Conservation (phyloP, 2,113 vertebrate genomes). For the Tympanuchus pallidicinctus region DNA sequence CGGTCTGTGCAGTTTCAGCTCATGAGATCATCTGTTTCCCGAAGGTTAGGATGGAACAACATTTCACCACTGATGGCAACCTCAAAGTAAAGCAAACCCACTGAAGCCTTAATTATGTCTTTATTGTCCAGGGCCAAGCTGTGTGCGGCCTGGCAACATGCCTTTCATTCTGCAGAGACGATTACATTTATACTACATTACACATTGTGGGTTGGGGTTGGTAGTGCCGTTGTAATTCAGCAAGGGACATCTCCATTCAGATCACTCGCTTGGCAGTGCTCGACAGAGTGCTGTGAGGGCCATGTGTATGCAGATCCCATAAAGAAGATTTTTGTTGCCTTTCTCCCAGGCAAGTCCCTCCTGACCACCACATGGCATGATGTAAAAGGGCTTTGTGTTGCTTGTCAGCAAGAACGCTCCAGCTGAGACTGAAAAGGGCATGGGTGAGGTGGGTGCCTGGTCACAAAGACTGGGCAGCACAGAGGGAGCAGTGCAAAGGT, state of each 20-base stretch:
- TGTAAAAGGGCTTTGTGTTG: conserved; percentile 45
- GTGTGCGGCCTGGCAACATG: conserved; percentile 29
- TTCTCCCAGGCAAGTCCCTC: conserved; percentile 9
- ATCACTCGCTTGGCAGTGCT: neutral
- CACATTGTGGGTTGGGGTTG: conserved; percentile 15
- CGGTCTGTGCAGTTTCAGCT: neutral
- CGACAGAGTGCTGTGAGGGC: neutral
- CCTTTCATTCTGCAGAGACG: conserved; percentile 59
- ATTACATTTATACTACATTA: neutral
- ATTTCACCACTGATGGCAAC: conserved; percentile 42
- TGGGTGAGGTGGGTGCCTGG: neutral
- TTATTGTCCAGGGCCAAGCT: conserved; percentile 52
- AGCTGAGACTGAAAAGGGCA: neutral
- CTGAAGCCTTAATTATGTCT: conserved; percentile 47
- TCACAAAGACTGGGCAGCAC: neutral
- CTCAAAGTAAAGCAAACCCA: conserved; percentile 30
- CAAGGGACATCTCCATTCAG: conserved; percentile 20
- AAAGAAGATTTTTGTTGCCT: conserved; percentile 29
- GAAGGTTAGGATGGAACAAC: conserved; percentile 43
- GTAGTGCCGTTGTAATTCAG: neutral
- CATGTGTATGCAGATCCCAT: neutral
- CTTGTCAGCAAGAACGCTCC: neutral
- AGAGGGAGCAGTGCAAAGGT: neutral
- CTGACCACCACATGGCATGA: neutral
- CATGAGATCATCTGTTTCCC: conserved; percentile 49